Evolutionary conservation across 2,888 invertebrate genomes (phyloP).

Genomic region (Agrochola macilenta): DNA sequence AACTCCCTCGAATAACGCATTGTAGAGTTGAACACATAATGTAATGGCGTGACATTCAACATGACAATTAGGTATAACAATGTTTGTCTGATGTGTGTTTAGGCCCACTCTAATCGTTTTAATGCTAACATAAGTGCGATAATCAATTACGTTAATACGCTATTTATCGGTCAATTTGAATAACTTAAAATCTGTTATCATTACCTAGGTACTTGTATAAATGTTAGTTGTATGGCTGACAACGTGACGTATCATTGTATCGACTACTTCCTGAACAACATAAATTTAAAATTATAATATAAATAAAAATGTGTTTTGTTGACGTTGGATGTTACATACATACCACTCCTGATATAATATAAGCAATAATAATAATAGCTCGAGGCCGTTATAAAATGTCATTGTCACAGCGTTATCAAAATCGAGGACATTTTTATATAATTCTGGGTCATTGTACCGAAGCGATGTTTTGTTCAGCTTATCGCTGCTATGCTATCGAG

Average conservation of each 20-base stretch:
- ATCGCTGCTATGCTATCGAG: slow-evolving; percentile 84
- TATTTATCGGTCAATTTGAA: slow-evolving; percentile 50
- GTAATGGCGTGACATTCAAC: slow-evolving; percentile 23
- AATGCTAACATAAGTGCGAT: slow-evolving; percentile 21
- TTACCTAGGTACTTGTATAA: slow-evolving; percentile 15
- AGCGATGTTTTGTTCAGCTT: slow-evolving; percentile 88
- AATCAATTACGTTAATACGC: slow-evolving; percentile 16
- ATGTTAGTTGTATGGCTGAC: slow-evolving; percentile 30
- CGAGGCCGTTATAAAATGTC: slow-evolving; percentile 84
- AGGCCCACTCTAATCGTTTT: slow-evolving; percentile 7
- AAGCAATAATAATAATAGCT: slow-evolving; percentile 71
- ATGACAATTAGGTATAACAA: slow-evolving; percentile 7
- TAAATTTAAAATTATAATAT: slow-evolving; percentile 25
- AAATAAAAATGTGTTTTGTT: slow-evolving; percentile 30
- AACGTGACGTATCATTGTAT: slow-evolving; percentile 26
- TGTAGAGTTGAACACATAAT: slow-evolving; percentile 18
- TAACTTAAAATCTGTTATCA: slow-evolving; percentile 40
- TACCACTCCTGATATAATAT: slow-evolving; percentile 45
- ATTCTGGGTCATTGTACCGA: slow-evolving; percentile 90
- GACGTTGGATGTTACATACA: slow-evolving; percentile 35
- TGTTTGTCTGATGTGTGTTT: slow-evolving; percentile 9
- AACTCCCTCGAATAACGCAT: slow-evolving; percentile 38
- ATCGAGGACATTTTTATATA: slow-evolving; percentile 89
- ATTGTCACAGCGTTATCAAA: slow-evolving; percentile 87
- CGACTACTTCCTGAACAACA: slow-evolving; percentile 36